Evolutionary conservation across 2,797 vertebrate genomes (phyloP), one percentile per base, ranked within the genome.

Genomic region (Channa striata): DNA sequence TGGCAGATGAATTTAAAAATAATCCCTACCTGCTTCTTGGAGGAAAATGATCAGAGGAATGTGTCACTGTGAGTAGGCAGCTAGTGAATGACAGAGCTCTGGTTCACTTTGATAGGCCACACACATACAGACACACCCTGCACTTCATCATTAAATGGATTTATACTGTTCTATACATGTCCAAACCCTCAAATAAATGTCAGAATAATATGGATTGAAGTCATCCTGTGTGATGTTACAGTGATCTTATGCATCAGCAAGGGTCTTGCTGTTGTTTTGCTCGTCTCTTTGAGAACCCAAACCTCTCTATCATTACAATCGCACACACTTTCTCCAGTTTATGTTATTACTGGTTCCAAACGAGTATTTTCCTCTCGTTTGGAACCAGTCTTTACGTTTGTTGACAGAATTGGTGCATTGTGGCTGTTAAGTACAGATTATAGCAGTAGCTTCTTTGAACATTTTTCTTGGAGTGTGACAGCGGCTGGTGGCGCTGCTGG

Each of bases 11-110:
- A 81, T 78, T 64, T 63, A 66, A 74, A 77, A 76, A 59, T 62
- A 60, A 70, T 58, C 73, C 59, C 51, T 74, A 81, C 68, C 65
- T 76, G 58, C 57, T 49, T 78, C 59, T 51, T 50, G 43, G 54
- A 77, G 49, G 34, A 59, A 59, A 48, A 74, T 74, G 63, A 85
- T 82, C 77, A 85, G 70, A 77, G 47, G 58, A 57, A 64, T 74
- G 70, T 74, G 72, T 77, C 54, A 66, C 54, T 58, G 65, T 68
- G 65, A 71, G 44, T 53, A 60, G 56, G 54, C 69, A 60, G 72
- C 44, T 25, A 44, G 64, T 75, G 63, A 75, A 72, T 59, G 67
- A 74, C 56, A 68, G 46, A 57, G 49, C 65, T 44, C 54, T 44
- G 56, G 33, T 51, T 17, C 47, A 36, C 47, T 33, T 63, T 62